These are phyloP conservation scores for Drosophila murphyi DNA, from an alignment of 1,140 invertebrate genomes.

Conservation along the genomic window DNA sequence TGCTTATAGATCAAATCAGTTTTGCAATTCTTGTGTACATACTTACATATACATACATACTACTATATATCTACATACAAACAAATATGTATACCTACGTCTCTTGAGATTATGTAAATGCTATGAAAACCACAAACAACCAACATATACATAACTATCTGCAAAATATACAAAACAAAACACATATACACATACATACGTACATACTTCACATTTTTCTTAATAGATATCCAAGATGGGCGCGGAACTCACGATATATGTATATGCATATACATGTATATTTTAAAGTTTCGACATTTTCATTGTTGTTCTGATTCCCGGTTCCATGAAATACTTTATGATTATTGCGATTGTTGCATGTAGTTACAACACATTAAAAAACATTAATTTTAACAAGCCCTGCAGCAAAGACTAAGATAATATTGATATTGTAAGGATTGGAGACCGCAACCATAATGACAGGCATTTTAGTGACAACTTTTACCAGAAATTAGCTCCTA, in stretches of 20 bases:
- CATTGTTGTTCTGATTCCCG: too few species aligned
- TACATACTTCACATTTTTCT: neutral
- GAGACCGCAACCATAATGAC: neutral
- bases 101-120: slow-evolving; percentile 35
- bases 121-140: slow-evolving; percentile 23
- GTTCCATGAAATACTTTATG: too few species aligned
- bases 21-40: slow-evolving; percentile 36
- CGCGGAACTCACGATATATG: neutral
- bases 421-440: neutral
- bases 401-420: neutral
- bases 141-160: slow-evolving; percentile 3
- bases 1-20: slow-evolving; percentile 33
- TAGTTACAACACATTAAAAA: too few species aligned
- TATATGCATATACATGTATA: slow-evolving; percentile 5
- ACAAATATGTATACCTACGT: neutral
- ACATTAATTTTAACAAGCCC: neutral
- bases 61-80: slow-evolving; percentile 15
- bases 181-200: neutral
- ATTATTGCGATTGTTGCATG: too few species aligned
- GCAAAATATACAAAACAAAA: slow-evolving; percentile 4
- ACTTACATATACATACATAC: slow-evolving; percentile 9
- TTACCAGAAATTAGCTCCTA: neutral
- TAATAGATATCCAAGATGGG: neutral
- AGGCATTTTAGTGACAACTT: neutral
- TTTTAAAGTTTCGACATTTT: too few species aligned